Evolutionary conservation across 2,888 invertebrate genomes (phyloP).

Genomic region (Eristalis intricaria): DNA sequence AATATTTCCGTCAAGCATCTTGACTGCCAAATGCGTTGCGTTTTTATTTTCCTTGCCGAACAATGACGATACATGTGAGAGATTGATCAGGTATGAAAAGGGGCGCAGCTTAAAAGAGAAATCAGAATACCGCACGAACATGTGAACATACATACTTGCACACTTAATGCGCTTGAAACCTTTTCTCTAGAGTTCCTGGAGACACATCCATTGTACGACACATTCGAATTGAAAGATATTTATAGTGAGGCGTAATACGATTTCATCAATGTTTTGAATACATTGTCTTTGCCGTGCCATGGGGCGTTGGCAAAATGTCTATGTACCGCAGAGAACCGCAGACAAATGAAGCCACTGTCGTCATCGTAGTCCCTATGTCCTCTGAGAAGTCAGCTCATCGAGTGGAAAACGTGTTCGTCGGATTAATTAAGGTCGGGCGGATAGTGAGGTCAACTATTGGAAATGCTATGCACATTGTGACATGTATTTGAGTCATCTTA

Average conservation of each 20-base stretch:
- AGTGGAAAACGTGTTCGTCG: not conserved
- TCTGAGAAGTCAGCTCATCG: not conserved
- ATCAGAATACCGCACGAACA: not conserved
- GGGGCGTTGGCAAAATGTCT: not conserved
- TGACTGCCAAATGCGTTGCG: not conserved
- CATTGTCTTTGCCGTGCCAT: not conserved
- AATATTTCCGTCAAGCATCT: not conserved
- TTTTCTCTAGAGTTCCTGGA: not conserved
- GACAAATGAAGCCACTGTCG: not conserved
- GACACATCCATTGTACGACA: not conserved
- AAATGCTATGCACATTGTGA: not conserved
- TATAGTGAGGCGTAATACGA: not conserved
- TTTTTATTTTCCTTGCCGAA: not conserved
- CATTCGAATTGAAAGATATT: not conserved
- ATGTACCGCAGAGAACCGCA: not conserved
- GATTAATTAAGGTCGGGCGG: not conserved
- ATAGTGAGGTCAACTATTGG: not conserved
- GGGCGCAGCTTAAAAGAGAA: not conserved
- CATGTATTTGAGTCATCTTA: not conserved
- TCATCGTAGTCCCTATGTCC: not conserved
- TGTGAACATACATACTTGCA: not conserved
- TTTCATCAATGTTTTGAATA: not conserved
- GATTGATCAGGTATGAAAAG: not conserved
- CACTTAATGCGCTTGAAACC: not conserved
- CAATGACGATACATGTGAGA: not conserved